A percentile compares a stretch with the other conserved stretches of the same genome.
Conservation (phyloP, 2,888 invertebrate species). For the Perithous albicinctus region DNA sequence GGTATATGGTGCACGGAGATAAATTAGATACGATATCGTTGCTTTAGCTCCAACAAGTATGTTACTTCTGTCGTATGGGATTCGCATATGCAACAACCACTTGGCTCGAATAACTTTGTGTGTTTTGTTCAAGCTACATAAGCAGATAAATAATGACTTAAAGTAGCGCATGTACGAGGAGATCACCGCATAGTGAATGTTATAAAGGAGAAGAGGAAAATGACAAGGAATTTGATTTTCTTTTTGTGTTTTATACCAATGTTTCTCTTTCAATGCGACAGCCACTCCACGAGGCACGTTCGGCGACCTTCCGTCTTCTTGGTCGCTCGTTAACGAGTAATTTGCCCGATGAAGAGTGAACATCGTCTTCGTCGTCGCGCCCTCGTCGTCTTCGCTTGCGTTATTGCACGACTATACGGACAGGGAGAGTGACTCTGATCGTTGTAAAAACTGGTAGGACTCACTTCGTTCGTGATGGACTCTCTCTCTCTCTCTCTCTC, state of each 20-base stretch:
- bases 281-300: conserved; percentile 71
- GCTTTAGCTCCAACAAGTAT: conserved; percentile 41
- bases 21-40: conserved; percentile 66
- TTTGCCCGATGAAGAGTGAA: conserved; percentile 68
- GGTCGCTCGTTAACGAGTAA: conserved; percentile 71
- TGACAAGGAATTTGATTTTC: not conserved
- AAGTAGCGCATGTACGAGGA: not conserved
- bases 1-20: conserved; percentile 41
- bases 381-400: conserved; percentile 5
- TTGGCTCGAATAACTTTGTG: not conserved
- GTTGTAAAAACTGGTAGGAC: conserved; percentile 68
- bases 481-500: conserved; percentile 36
- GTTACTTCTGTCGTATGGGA: conserved; percentile 20
- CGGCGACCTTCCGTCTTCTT: conserved; percentile 56
- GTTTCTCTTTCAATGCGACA: conserved; percentile 68
- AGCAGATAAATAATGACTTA: not conserved
- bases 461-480: conserved; percentile 46
- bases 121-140: not conserved
- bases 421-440: conserved; percentile 66
- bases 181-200: not conserved
- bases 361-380: not conserved
- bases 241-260: not conserved
- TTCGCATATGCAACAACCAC: not conserved
- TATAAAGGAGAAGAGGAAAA: conserved; percentile 13
- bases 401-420: conserved; percentile 38